phyloP scores from a whole-genome alignment of 2,888 invertebrate genomes.

The Idaea straminata region DNA sequence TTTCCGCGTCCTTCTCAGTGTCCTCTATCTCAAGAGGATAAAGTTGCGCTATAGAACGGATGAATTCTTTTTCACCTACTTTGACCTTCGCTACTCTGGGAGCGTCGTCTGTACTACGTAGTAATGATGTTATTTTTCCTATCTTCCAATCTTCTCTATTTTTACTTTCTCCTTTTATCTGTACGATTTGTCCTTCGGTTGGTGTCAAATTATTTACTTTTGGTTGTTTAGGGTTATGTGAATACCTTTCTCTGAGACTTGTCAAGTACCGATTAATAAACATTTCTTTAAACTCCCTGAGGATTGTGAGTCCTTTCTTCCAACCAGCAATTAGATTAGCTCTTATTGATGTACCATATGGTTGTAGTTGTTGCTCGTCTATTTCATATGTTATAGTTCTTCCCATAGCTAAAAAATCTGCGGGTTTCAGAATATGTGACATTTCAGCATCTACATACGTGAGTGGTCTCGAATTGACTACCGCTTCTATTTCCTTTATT shows the following conservation, averaged over 20 bases:
- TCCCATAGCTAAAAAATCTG: slow-evolving; percentile 14
- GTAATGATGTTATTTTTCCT: slow-evolving; percentile 17
- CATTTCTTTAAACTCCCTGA: slow-evolving; percentile 26
- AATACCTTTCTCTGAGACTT: slow-evolving; percentile 12
- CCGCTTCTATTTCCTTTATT: slow-evolving; percentile 19
- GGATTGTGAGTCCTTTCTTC: slow-evolving; percentile 14
- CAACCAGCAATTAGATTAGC: slow-evolving; percentile 18
- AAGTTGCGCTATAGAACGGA: slow-evolving; percentile 7
- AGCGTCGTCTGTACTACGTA: slow-evolving; percentile 10
- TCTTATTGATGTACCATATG: slow-evolving; percentile 12
- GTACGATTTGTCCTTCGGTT: slow-evolving; percentile 6
- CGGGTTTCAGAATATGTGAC: slow-evolving; percentile 9
- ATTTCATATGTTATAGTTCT: not conserved
- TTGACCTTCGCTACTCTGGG: slow-evolving; percentile 16
- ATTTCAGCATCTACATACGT: slow-evolving; percentile 11
- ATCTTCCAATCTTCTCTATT: slow-evolving; percentile 20
- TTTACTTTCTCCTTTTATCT: no score
- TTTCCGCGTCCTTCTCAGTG: no score
- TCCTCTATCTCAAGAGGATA: slow-evolving; percentile 11
- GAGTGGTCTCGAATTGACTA: slow-evolving; percentile 17
- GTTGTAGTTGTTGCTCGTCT: not conserved
- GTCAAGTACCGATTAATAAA: slow-evolving; percentile 17
- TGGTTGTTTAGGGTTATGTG: slow-evolving; percentile 10
- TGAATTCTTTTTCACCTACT: slow-evolving; percentile 6
- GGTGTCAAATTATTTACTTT: slow-evolving; percentile 19